Base-by-base conservation (phyloP, 2,797 vertebrate species). In the Acanthiza pusilla region DNA sequence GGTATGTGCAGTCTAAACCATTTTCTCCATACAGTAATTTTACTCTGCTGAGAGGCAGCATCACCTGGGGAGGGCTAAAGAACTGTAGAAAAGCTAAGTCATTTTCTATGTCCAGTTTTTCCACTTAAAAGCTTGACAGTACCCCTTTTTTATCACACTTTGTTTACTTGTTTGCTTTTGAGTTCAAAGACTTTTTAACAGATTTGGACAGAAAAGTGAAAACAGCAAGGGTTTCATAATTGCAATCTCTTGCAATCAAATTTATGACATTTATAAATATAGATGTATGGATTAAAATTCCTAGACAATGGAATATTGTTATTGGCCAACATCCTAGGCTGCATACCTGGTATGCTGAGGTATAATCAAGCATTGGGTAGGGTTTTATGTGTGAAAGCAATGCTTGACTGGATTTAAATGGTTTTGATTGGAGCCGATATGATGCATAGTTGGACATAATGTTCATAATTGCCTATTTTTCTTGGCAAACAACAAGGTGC, bases 391-490 rank as follows among this genome's bases (percentile, higher is more conserved):
- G 92, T 88, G 73, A 96, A 95, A 92, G 92, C 55, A 96, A 96
- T 96, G 95, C 91, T 93, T 95, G 94, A 96, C 94, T 97, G 93
- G 95, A 90, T 97, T 96, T 96, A 94, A 97, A 97, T 95, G 89
- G 92, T 96, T 98, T 96, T 97, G 97, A 97, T 93, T 96, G 94
- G 97, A 96, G 93, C 74, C 50, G 58, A 96, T 97, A 97, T 80
- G 95, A 96, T 94, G 96, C 96, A 96, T 97, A 97, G 94, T 96
- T 97, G 96, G 94, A 89, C 61, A 96, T 97, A 97, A 97, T 91
- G 93, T 79, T 97, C 95, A 93, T 97, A 97, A 97, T 97, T 94
- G 96, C 92, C 91, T 96, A 78, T 97, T 98, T 98, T 97, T 97
- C 94, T 97, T 97, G 96, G 97, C 97, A 95, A 95, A 96, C 68